A percentile compares a stretch with the other conserved stretches of the same genome.
Conservation (phyloP, 2,888 invertebrate species). For the Spialia ferax region DNA sequence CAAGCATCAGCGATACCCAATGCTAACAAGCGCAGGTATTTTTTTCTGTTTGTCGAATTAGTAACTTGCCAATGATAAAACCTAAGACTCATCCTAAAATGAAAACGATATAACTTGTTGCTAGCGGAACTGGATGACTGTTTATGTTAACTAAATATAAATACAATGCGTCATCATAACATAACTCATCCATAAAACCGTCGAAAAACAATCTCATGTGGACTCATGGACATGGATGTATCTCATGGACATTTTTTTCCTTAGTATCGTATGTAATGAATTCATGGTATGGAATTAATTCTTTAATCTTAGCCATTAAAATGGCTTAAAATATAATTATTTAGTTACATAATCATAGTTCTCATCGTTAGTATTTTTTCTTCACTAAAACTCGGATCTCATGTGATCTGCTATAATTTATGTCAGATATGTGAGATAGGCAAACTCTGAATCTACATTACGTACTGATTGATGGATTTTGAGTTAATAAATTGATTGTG, state of each 20-base stretch:
- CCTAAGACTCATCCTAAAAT: neutral
- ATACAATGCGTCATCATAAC: constrained; percentile 1
- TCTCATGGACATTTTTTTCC: too few species aligned
- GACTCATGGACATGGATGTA: too few species aligned
- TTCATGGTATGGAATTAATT: too few species aligned
- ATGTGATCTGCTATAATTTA: neutral
- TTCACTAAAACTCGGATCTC: neutral
- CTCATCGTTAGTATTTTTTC: neutral
- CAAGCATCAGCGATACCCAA: constrained; percentile 71
- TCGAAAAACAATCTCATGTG: too few species aligned
- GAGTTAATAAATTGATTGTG: neutral
- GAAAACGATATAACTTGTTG: neutral
- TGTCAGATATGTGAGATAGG: neutral
- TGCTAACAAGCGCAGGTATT: constrained; percentile 71
- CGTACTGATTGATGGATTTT: too few species aligned
- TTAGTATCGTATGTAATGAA: too few species aligned
- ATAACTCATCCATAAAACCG: neutral
- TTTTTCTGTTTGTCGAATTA: neutral
- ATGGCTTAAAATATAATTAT: neutral
- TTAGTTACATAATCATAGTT: neutral
- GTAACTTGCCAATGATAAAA: too few species aligned
- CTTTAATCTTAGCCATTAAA: neutral
- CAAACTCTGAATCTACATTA: neutral
- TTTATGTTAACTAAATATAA: constrained; percentile 1
- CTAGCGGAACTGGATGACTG: neutral